A percentile compares a stretch with the other conserved stretches of the same genome.
Evolutionary conservation across 2,113 vertebrate genomes (phyloP).

Genomic region (Ondatra zibethicus): DNA sequence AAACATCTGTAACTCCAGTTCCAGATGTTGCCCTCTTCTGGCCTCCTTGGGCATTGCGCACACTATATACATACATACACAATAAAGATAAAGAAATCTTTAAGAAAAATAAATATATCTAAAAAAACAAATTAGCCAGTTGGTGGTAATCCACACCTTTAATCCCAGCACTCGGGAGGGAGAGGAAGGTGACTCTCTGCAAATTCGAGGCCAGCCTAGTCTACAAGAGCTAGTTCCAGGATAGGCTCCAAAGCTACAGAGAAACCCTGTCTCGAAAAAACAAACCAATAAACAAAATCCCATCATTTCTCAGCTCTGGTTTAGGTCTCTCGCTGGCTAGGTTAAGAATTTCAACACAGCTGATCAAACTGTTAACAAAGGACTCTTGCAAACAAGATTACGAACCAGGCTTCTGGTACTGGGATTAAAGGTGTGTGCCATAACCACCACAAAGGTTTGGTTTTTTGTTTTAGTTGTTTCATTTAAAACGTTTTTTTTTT

Average conservation of each 20-base stretch:
- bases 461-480: too few relatives aligned
- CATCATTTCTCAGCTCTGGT: background rate
- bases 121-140: background rate
- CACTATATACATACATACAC: background rate
- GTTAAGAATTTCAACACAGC: background rate
- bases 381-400: background rate
- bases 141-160: background rate
- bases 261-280: background rate
- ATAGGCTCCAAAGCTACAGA: background rate
- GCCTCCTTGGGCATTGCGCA: background rate
- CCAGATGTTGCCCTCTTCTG: background rate
- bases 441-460: too few relatives aligned
- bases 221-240: background rate
- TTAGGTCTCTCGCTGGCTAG: background rate
- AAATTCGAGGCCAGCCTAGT: background rate
- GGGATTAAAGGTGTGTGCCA: background rate
- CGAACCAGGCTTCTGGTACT: background rate
- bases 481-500: too few relatives aligned
- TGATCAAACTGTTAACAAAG: background rate
- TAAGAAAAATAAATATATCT: background rate
- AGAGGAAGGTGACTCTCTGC: background rate
- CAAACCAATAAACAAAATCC: background rate
- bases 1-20: too few relatives aligned
- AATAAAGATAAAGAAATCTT: background rate
- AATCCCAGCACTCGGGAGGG: background rate